Evolutionary conservation across 2,113 vertebrate species (phyloP), one percentile per base, ranked within the genome.

Genomic region (Macrotus californicus): DNA sequence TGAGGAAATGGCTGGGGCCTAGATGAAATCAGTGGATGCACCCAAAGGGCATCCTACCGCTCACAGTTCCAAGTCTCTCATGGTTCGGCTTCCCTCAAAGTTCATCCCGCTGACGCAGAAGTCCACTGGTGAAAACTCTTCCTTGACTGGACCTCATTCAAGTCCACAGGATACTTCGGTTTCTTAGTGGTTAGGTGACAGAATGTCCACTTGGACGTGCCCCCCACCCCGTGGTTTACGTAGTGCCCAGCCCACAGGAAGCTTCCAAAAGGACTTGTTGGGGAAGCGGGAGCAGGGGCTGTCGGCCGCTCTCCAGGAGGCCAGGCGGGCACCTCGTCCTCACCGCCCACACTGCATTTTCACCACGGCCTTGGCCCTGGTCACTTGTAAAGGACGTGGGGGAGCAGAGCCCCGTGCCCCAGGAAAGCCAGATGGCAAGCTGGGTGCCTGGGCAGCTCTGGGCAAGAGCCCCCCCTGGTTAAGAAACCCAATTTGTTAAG

Each of bases 251-350:
- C n/a, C 54, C 85, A 0, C 0, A 1, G 43, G 13, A 24, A 52
- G 26, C 21, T 56, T 22, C 36, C 0, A 1, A 77, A 96, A 86
- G 95, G 80, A 86, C 79, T 77, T 56, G 3, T 29, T 11, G n/a
- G 94, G 72, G 56, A 90, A 0, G 11, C 3, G 22, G 11, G 29
- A 8, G 7, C 6, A 21, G 10, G 13, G 7, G 19, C 87, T 4
- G 24, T 5, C 8, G 15, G 43, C n/a, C n/a, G n/a, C n/a, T n/a
- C 67, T 86, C 75, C 29, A 1, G 82, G 50, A 12, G 80, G 34
- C 3, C 46, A 19, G 0, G 1, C 2, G 0, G 13, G 48, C 48
- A 6, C 19, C 64, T n/a, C 0, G 0, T 15, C n/a, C 36, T 21
- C 26, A 15, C 2, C 5, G 14, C 34, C 26, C 11, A 13, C 15